Evolutionary conservation across 2,888 invertebrate species (phyloP).

Genomic region (Tipula vernalis): DNA sequence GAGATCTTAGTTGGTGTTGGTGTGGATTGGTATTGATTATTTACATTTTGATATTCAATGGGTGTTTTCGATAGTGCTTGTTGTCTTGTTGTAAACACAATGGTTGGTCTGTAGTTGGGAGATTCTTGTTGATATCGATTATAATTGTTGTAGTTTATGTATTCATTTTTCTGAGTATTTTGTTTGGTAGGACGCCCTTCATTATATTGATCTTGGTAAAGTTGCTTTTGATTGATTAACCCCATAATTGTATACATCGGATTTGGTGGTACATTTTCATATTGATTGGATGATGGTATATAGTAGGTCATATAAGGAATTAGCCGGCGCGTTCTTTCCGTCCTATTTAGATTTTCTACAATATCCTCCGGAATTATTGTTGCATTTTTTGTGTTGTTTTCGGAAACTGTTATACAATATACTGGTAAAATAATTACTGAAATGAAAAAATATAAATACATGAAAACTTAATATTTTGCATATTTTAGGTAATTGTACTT

Average conservation of each 20-base stretch:
- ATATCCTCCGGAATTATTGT: background rate
- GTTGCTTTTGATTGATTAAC: background rate
- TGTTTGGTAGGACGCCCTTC: background rate
- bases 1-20: background rate
- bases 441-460: background rate
- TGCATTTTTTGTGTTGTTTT: background rate
- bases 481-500: background rate
- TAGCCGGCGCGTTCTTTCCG: conserved; percentile 57
- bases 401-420: background rate
- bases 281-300: conserved; percentile 35
- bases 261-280: conserved; percentile 32
- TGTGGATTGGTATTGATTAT: conserved; percentile 6
- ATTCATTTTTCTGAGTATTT: conserved; percentile 1
- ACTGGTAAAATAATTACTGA: background rate
- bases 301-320: conserved; percentile 78
- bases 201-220: background rate
- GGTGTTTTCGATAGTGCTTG: background rate
- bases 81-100: conserved; percentile 16
- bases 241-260: background rate
- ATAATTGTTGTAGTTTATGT: conserved; percentile 12
- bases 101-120: conserved; percentile 11
- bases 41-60: background rate
- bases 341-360: conserved; percentile 15
- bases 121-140: conserved; percentile 11
- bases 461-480: background rate